Base-by-base conservation (phyloP, 1,140 invertebrate species). In the Dryas iulia region DNA sequence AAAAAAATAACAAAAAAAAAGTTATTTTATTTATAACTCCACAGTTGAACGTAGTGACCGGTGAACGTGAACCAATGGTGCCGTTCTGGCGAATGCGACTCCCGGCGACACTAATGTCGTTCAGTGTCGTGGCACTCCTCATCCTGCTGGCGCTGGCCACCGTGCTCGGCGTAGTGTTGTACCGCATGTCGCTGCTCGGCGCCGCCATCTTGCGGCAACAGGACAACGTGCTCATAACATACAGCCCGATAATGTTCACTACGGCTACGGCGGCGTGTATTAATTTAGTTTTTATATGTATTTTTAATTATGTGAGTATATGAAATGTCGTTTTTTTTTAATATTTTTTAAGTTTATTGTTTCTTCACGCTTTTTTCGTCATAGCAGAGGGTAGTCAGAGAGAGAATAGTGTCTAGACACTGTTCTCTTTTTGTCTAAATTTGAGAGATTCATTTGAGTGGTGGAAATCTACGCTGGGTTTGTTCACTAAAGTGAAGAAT, bases 161-260 rank as follows among this genome's bases (percentile, higher is more conserved):
- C 0, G 97, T 99, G 10, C 92, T 98, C 67, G 98, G 95, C 11
- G 97, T 99, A 24, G 97, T 99, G 73, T 90, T 98, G 0, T 99
- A 99, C 89, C 94, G 98, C 52, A 97, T 99, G 94, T 96, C 97
- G 1, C 93, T 98, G 59, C 91, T 98, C 73, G 96, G 97, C 3
- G 90, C 95, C 26, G 92, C 92, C 21, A 83, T 91, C 21, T 93
- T 93, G 72, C 89, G 94, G 6, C 92, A 96, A 71, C 71, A 84
- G 25, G 78, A 84, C 33, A 87, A 82, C 72, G 77, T 31, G 23
- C 79, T 89, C 6, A 94, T 95, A 59, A 95, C 94, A 7, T 95
- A 94, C 74, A 95, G 95, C 81, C 95, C 96, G 1, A 95, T 96
- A 66, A 93, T 98, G 63, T 94, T 98, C 76, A 96, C 96, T 4